Conservation (phyloP, 2,113 vertebrate genomes). For the Calyptommatus sinebrachiatus region DNA sequence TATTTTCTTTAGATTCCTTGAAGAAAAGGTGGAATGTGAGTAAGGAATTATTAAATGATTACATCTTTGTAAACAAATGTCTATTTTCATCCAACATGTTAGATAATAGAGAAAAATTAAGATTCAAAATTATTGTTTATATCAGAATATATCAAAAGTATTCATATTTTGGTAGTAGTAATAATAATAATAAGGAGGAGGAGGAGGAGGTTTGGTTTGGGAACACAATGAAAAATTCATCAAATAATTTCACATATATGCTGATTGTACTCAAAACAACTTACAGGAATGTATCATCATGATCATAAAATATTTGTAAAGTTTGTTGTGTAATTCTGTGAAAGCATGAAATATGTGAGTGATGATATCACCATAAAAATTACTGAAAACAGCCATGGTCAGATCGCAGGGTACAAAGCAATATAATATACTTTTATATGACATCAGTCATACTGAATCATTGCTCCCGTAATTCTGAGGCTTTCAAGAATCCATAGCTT, state of each 20-base stretch:
- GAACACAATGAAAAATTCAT: not conserved
- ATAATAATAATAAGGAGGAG: too few relatives aligned
- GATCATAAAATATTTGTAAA: not conserved
- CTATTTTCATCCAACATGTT: not conserved
- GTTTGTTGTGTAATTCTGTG: not conserved
- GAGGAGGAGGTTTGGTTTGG: too few relatives aligned
- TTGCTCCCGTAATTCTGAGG: not conserved
- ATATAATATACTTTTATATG: slow-evolving; percentile 19
- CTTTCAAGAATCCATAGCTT: slow-evolving; percentile 19
- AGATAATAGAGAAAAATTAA: not conserved
- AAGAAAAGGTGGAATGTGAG: not conserved
- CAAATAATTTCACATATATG: not conserved
- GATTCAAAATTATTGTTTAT: not conserved
- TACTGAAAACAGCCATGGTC: slow-evolving; percentile 18
- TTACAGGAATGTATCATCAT: not conserved
- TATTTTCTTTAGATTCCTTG: not conserved
- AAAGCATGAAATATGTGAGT: slow-evolving; percentile 15
- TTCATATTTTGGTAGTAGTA: not conserved
- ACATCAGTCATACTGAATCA: slow-evolving; percentile 8
- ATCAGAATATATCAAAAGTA: not conserved
- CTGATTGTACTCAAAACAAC: not conserved
- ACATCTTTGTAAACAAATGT: not conserved
- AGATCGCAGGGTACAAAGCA: not conserved
- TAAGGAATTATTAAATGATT: not conserved
- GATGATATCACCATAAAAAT: slow-evolving; percentile 20